Percentiles rank a stretch among this genome's conserved stretches.
Evolutionary conservation across 2,113 vertebrate genomes (phyloP).

Genomic region (Mirounga angustirostris): DNA sequence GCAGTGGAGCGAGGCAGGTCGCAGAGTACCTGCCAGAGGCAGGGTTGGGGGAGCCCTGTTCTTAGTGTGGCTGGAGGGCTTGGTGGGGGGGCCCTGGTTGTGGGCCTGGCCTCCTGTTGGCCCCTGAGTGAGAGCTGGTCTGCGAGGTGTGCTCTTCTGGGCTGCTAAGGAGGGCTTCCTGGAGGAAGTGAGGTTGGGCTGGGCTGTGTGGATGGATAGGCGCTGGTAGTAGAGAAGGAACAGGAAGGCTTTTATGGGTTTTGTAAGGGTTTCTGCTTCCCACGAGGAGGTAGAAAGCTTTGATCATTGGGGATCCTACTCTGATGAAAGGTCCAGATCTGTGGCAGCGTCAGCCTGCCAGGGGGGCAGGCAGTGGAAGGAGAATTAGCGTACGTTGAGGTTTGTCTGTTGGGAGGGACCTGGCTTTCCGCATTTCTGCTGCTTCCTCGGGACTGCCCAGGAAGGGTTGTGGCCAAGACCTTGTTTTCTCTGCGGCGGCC

Average conservation of each 20-base stretch:
- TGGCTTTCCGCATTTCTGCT: background rate
- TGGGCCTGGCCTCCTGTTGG: background rate
- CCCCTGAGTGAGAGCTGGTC: background rate
- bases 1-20: background rate
- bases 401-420: rapidly evolving
- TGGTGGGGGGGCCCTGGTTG: background rate
- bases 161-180: background rate
- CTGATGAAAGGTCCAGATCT: background rate
- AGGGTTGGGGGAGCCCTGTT: background rate
- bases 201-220: background rate
- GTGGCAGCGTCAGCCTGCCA: background rate
- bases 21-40: background rate
- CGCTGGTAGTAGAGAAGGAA: background rate
- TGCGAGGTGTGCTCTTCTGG: background rate
- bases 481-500: rapidly evolving
- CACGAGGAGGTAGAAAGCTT: rapidly evolving
- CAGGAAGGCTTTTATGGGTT: background rate
- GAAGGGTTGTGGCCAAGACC: background rate
- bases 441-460: background rate
- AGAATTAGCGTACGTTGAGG: too few relatives aligned
- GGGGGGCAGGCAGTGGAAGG: background rate
- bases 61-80: background rate
- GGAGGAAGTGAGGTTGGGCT: background rate
- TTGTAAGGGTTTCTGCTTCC: background rate
- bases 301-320: background rate